These are phyloP conservation scores for Diadema setosum DNA, from an alignment of 35 echinoderm and acorn worm species.

Conservation along the genomic window DNA sequence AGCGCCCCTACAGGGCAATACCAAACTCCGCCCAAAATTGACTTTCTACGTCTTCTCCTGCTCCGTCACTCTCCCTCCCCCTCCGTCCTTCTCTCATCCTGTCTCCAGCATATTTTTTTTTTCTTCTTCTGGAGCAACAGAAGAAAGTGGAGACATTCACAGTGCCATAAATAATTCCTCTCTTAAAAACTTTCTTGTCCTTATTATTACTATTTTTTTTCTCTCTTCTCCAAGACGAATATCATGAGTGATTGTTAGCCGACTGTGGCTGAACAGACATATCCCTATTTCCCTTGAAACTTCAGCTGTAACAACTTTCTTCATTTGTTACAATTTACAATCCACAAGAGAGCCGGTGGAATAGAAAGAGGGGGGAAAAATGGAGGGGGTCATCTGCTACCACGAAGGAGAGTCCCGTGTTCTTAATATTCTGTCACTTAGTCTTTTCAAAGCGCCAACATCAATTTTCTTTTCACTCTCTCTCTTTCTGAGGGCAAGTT, in stretches of 20 bases:
- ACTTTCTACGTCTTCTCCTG: background rate
- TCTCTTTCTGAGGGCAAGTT: no score
- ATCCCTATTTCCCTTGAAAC: slow-evolving; percentile 29
- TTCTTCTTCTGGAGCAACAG: background rate
- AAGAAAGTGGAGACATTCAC: background rate
- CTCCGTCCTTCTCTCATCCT: background rate
- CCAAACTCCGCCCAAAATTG: background rate
- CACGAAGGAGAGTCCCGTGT: background rate
- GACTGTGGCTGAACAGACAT: background rate
- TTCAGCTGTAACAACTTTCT: slow-evolving; percentile 20
- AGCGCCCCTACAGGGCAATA: background rate
- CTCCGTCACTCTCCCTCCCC: background rate
- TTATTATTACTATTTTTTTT: background rate
- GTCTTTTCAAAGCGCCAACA: background rate
- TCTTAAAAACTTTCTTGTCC: background rate
- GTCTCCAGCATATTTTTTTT: background rate
- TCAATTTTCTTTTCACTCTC: no score
- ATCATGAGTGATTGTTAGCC: background rate
- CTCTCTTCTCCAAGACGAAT: background rate
- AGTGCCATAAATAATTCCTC: slow-evolving; percentile 6
- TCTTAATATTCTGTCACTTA: background rate
- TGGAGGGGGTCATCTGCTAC: background rate
- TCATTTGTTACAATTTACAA: slow-evolving; percentile 18
- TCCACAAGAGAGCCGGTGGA: background rate
- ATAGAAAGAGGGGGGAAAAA: background rate